Percentiles rank a stretch among this genome's conserved stretches.
These are phyloP conservation scores for Dolichotis patagonum DNA, from an alignment of 2,113 vertebrate genomes.

Conservation along the genomic window DNA sequence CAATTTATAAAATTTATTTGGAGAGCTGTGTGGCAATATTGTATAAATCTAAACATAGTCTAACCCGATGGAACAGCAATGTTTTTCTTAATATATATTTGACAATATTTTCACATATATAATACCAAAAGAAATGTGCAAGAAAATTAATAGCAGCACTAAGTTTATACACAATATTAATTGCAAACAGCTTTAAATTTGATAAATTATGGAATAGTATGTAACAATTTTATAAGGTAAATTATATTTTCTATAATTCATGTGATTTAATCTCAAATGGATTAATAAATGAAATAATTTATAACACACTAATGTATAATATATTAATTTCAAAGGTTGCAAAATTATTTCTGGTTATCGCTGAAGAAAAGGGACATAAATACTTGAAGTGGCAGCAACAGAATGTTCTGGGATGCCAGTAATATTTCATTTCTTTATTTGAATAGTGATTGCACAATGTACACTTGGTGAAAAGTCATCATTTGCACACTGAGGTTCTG, in stretches of 20 bases:
- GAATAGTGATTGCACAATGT: neutral
- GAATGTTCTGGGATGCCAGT: too few species aligned
- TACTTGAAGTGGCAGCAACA: neutral
- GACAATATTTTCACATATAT: neutral
- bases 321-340: neutral
- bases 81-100: neutral
- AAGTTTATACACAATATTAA: neutral
- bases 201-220: neutral
- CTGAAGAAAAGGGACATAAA: neutral
- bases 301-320: neutral
- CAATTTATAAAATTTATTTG: neutral
- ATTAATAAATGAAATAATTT: neutral
- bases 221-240: neutral
- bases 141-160: neutral
- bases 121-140: neutral
- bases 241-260: slow-evolving; percentile 8
- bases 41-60: neutral
- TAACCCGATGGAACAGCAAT: neutral
- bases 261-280: neutral
- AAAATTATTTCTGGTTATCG: neutral
- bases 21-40: neutral
- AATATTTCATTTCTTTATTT: slow-evolving; percentile 17
- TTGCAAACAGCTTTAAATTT: neutral
- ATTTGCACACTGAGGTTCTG: neutral
- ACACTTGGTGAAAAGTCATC: neutral